These are phyloP conservation scores for Aromia moschata DNA, from an alignment of 2,888 invertebrate species.

Conservation along the genomic window DNA sequence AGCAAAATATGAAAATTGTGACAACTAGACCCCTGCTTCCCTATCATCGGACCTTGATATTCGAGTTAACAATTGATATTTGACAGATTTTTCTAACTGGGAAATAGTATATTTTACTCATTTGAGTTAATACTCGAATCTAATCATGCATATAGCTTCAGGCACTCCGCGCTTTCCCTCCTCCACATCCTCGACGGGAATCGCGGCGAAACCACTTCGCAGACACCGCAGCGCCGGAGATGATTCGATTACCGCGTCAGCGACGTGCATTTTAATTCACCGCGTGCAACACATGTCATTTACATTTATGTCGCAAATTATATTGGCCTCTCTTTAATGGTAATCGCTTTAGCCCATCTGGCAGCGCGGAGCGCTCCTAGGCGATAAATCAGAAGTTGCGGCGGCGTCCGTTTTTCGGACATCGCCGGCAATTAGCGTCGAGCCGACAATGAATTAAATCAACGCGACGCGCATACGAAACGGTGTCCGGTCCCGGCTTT, in stretches of 20 bases:
- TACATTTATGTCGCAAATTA: slow-evolving; percentile 11
- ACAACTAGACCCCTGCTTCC: no score
- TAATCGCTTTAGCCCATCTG: not conserved
- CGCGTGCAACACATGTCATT: slow-evolving; percentile 9
- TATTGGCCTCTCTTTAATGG: slow-evolving; percentile 9
- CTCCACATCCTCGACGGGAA: not conserved
- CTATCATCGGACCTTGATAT: no score
- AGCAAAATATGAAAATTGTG: no score
- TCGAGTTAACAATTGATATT: no score
- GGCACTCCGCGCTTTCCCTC: no score
- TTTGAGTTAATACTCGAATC: no score
- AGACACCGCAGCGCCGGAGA: not conserved
- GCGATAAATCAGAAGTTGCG: not conserved
- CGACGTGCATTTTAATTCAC: slow-evolving; percentile 18
- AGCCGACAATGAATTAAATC: no score
- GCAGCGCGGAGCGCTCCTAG: not conserved
- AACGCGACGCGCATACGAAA: no score
- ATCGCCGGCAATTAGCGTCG: not conserved
- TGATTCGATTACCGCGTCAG: slow-evolving; percentile 3
- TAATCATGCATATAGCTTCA: no score
- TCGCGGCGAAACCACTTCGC: slow-evolving; percentile 3
- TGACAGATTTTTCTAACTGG: no score
- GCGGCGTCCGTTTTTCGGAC: slow-evolving; percentile 1
- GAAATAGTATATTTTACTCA: no score
- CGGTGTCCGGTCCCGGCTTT: no score